phyloP scores from a whole-genome alignment of 2,797 vertebrate species.

The Melopsittacus undulatus region DNA sequence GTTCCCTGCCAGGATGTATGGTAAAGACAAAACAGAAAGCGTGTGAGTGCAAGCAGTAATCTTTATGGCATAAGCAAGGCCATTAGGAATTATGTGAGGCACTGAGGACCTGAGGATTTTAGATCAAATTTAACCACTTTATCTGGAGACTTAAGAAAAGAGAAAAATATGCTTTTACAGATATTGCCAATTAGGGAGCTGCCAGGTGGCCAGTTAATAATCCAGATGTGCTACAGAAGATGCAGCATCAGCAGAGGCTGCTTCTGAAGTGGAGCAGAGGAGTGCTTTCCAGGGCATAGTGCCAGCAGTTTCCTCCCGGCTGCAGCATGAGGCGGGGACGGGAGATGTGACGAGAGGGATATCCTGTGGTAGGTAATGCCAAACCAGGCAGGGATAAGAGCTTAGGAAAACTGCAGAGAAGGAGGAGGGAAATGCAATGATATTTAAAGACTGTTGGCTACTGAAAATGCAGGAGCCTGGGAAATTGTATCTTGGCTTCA shows the following conservation, averaged over 20 bases:
- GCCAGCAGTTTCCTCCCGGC: rapidly evolving
- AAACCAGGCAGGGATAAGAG: background rate
- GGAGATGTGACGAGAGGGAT: background rate
- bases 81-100: background rate
- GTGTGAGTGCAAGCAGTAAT: background rate
- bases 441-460: background rate
- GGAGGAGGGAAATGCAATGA: background rate
- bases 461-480: background rate
- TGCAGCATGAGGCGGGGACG: rapidly evolving
- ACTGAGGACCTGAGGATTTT: background rate
- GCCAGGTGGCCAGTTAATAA: conserved; percentile 41
- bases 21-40: background rate
- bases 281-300: background rate
- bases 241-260: conserved; percentile 16
- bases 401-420: background rate
- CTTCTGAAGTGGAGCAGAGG: background rate
- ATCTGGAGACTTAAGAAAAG: background rate
- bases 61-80: background rate
- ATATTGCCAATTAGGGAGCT: conserved; percentile 16
- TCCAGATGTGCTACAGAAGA: background rate
- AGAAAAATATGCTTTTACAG: conserved; percentile 36
- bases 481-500: background rate
- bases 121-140: conserved; percentile 32
- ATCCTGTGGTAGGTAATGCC: background rate
- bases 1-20: background rate